phyloP scores from a whole-genome alignment of 2,113 vertebrate genomes.

The Lepus timidus region DNA sequence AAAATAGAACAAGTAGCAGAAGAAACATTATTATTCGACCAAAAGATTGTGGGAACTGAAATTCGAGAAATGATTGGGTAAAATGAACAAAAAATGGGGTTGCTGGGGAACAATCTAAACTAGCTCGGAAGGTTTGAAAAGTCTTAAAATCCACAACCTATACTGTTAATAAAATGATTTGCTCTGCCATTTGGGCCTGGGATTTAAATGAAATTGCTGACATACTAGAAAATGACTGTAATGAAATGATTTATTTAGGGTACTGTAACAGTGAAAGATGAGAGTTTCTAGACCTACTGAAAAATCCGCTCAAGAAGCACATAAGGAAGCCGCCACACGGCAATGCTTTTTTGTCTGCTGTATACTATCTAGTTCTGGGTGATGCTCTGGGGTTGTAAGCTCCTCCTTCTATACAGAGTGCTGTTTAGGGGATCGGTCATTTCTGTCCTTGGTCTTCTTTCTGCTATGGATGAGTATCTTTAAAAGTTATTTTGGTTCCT shows the following conservation, averaged over 20 bases:
- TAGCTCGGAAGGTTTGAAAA: not conserved
- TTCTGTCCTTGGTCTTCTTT: not conserved
- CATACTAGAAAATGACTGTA: not conserved
- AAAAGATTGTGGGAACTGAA: not conserved
- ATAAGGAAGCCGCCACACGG: not conserved
- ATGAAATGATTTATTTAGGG: conserved; percentile 34
- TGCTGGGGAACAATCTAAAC: not conserved
- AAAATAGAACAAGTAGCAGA: conserved; percentile 12
- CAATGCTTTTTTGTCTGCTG: not conserved
- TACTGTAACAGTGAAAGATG: not conserved
- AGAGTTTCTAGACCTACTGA: not conserved
- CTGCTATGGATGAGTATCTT: not conserved
- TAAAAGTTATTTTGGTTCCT: conserved; percentile 15
- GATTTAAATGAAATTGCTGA: conserved; percentile 29
- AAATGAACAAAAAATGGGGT: not conserved
- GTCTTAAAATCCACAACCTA: not conserved
- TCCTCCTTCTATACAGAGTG: not conserved
- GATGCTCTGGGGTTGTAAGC: not conserved
- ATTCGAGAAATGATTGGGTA: not conserved
- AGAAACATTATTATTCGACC: not conserved
- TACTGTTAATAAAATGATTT: not conserved
- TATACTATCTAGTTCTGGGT: not conserved
- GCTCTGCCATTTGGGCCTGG: not conserved
- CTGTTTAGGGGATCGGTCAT: not conserved
- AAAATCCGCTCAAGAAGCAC: not conserved